Evolutionary conservation across 2,797 vertebrate species (phyloP).

Genomic region (Nannoperca obscura): DNA sequence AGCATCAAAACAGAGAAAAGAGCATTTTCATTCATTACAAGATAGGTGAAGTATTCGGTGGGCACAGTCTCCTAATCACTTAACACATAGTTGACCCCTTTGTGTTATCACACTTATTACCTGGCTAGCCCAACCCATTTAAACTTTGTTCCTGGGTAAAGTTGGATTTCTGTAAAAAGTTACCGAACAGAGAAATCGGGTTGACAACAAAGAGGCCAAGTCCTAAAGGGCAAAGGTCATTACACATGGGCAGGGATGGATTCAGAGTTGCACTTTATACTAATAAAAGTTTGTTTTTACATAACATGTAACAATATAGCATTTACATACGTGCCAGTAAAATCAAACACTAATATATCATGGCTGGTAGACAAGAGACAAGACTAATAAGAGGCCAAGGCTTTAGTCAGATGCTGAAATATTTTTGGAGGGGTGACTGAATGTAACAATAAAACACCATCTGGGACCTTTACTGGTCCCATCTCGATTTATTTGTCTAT

Average conservation of each 20-base stretch:
- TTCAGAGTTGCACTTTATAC: slow-evolving; percentile 1
- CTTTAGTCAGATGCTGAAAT: not conserved
- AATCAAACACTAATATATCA: not conserved
- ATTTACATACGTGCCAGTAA: not conserved
- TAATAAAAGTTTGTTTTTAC: not conserved
- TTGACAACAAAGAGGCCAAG: slow-evolving; percentile 36
- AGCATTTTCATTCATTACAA: not conserved
- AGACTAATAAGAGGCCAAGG: not conserved
- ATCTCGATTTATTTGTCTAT: not conserved
- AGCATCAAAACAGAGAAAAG: not conserved
- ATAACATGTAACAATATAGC: not conserved
- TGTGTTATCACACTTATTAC: slow-evolving; percentile 51
- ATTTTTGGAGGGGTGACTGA: not conserved
- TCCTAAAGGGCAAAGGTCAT: slow-evolving; percentile 58
- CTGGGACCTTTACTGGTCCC: not conserved
- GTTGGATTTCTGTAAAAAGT: slow-evolving; percentile 21
- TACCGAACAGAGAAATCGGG: slow-evolving; percentile 14
- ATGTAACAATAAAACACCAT: not conserved
- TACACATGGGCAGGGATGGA: slow-evolving; percentile 24
- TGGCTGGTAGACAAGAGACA: not conserved
- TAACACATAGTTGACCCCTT: not conserved
- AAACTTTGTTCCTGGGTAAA: slow-evolving; percentile 69
- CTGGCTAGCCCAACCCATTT: slow-evolving; percentile 36
- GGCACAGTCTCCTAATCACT: not conserved
- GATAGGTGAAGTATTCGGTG: not conserved